Base-by-base conservation (phyloP, 2,888 invertebrate species). In the Caenorhabditis japonica region DNA sequence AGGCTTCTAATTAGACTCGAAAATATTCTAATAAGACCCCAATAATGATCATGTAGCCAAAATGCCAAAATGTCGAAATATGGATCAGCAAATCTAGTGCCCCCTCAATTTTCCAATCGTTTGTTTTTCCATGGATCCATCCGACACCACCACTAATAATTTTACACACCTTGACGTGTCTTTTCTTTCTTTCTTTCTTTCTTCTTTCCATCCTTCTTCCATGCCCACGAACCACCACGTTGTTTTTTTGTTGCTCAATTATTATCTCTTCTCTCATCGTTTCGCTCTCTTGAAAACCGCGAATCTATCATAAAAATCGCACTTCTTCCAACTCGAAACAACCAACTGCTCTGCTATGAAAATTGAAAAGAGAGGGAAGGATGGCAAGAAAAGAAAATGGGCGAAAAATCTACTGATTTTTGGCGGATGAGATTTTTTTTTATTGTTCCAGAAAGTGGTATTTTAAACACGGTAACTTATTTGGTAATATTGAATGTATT, bases 221-320 rank as follows among this genome's bases (percentile, higher is more conserved):
- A 30, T 25, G 8, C 55, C n/a, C 59, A 55, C 60, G 49, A 53
- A 56, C 53, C 51, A 52, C 51, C 59, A 52, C 56, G 33, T 23
- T 17, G 49, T 49, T 27, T 27, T 47, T 33, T 23, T 49, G 12
- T 19, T 25, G 12, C n/a, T 51, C 49, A n/a, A n/a, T 36, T n/a
- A 8, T 27, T 49, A 17, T 15, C 34, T 27, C 46, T 23, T 39
- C 51, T 47, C 59, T 27, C 52, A 52, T 52, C 44, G 43, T 66
- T 51, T 51, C 56, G 34, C 13, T 25, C 33, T 10, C 49, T 41
- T 46, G 34, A 46, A 64, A 59, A 59, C 58, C 58, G 46, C 68
- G 52, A 52, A 68, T 68, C 59, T 59, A 59, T 68, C 68, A 68
- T 59, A 68, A 68, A 68, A 52, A 59, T 68, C 68, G 51, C 58